Percentiles rank a stretch among this genome's conserved stretches.
Evolutionary conservation across 1,140 invertebrate genomes (phyloP).

Genomic region (Neoseiulus cucumeris): DNA sequence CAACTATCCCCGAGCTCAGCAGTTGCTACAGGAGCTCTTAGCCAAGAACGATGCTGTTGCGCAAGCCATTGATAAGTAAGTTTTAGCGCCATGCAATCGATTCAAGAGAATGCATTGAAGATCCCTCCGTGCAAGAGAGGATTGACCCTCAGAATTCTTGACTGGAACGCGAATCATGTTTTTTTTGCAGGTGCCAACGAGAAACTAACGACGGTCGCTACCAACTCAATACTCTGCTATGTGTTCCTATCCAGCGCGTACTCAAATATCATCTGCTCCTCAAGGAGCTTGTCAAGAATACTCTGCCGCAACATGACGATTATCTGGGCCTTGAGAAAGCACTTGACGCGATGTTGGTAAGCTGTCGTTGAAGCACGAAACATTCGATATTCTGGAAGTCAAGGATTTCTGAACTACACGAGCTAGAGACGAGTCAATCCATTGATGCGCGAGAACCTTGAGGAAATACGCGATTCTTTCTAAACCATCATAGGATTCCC

Average conservation of each 20-base stretch:
- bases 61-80: conserved; percentile 33
- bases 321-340: conserved; percentile 57
- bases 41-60: conserved; percentile 38
- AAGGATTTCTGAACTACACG: background rate
- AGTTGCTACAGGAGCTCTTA: conserved; percentile 48
- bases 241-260: conserved; percentile 92
- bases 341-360: conserved; percentile 72
- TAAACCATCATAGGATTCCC: too few relatives aligned
- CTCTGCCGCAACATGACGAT: conserved; percentile 51
- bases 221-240: conserved; percentile 74
- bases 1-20: conserved; percentile 60
- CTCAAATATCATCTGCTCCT: conserved; percentile 83
- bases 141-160: too few relatives aligned
- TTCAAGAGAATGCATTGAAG: too few relatives aligned
- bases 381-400: background rate
- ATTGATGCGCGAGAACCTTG: too few relatives aligned
- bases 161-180: background rate
- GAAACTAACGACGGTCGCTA: conserved; percentile 86
- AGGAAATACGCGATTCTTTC: too few relatives aligned
- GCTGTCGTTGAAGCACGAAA: background rate
- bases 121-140: too few relatives aligned
- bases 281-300: conserved; percentile 69
- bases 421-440: too few relatives aligned
- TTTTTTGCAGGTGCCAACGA: conserved; percentile 55
- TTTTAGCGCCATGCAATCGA: too few relatives aligned